phyloP scores from a whole-genome alignment of 2,888 invertebrate genomes.

The Mimumesa dahlbomi region DNA sequence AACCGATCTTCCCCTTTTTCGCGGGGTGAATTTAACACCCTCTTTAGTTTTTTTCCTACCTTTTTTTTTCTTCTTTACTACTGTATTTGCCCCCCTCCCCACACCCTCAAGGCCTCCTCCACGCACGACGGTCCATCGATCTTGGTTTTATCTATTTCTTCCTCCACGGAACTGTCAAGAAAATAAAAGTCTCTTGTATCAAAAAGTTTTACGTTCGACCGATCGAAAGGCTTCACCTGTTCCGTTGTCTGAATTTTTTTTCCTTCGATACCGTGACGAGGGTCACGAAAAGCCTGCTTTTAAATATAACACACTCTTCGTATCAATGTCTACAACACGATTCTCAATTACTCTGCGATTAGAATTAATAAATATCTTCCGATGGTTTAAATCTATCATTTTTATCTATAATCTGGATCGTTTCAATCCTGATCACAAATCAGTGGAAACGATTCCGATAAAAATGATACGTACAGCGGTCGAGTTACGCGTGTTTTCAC shows the following conservation, averaged over 20 bases:
- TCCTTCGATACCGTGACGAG: background rate
- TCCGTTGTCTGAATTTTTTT: conserved; percentile 23
- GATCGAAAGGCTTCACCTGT: conserved; percentile 14
- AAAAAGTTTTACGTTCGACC: conserved; percentile 15
- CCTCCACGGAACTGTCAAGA: conserved; percentile 15
- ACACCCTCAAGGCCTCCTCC: conserved; percentile 10
- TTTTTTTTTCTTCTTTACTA: background rate
- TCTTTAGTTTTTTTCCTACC: conserved; percentile 43
- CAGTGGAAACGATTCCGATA: background rate
- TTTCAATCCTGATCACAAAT: no score
- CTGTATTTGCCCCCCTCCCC: conserved; percentile 1
- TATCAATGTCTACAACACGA: no score
- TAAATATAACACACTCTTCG: no score
- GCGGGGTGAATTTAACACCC: conserved; percentile 42
- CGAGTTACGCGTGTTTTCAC: background rate
- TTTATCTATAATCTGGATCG: no score
- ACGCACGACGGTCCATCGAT: conserved; percentile 31
- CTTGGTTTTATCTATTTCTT: conserved; percentile 30
- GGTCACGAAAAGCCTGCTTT: no score
- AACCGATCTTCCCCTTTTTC: conserved; percentile 14
- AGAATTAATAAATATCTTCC: no score
- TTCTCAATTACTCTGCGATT: no score
- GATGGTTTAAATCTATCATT: no score
- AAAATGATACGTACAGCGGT: background rate
- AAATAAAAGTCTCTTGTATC: conserved; percentile 30